phyloP scores from a whole-genome alignment of 2,888 invertebrate genomes.

The Tipula helvola region DNA sequence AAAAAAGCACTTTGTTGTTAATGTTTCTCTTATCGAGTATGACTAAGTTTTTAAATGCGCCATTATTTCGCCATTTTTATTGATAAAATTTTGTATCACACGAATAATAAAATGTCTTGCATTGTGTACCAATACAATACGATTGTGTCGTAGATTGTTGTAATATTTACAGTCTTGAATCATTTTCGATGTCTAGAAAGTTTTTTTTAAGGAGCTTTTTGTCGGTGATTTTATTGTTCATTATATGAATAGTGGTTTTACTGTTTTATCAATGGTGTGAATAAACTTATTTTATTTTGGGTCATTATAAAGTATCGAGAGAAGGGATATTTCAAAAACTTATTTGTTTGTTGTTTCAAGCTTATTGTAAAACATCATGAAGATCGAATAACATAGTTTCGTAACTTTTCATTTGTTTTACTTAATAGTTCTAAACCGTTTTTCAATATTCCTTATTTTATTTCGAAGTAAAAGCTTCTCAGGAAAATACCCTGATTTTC shows the following conservation, averaged over 20 bases:
- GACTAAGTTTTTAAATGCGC: neutral
- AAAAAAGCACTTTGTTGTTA: neutral
- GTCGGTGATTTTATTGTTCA: neutral
- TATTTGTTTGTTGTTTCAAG: too few relatives aligned
- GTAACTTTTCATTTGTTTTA: too few relatives aligned
- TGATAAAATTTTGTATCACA: neutral
- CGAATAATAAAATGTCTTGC: neutral
- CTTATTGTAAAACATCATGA: too few relatives aligned
- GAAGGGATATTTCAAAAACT: too few relatives aligned
- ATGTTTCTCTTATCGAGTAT: neutral
- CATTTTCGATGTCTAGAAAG: neutral
- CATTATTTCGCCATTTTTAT: neutral
- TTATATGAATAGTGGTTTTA: neutral
- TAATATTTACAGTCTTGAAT: neutral
- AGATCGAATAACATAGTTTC: too few relatives aligned
- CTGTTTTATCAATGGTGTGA: neutral
- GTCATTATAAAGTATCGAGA: too few relatives aligned
- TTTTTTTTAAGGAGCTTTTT: neutral
- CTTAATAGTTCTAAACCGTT: too few relatives aligned
- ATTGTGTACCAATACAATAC: neutral
- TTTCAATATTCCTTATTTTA: too few relatives aligned
- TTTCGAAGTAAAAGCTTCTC: too few relatives aligned
- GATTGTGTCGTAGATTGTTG: neutral
- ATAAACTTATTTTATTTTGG: neutral
- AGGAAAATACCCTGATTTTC: too few relatives aligned